Conservation (phyloP, 2,888 invertebrate species). For the Sesia bembeciformis region DNA sequence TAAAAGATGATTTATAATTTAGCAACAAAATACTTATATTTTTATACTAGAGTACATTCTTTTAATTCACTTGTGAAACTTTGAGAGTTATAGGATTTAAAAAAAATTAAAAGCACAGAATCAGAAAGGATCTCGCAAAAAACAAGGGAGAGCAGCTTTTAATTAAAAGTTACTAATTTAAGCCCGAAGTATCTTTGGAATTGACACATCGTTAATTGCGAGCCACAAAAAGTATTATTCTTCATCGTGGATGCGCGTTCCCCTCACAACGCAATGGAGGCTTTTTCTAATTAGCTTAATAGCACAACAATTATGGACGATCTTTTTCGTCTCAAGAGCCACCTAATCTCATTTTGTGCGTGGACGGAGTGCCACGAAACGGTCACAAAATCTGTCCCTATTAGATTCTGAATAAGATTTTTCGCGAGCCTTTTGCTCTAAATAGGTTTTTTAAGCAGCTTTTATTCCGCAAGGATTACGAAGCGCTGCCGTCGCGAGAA, state of each 20-base stretch:
- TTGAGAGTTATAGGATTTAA: too few relatives aligned
- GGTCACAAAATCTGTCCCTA: not conserved
- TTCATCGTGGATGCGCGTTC: not conserved
- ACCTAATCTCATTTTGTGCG: not conserved
- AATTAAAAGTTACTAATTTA: not conserved
- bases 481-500: not conserved
- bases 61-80: too few relatives aligned
- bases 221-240: not conserved
- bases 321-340: not conserved
- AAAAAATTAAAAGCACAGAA: too few relatives aligned
- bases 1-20: too few relatives aligned
- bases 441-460: constrained; percentile 1
- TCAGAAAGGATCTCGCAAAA: not conserved
- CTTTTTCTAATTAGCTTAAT: not conserved
- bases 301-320: not conserved
- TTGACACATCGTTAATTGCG: not conserved
- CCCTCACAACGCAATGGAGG: not conserved
- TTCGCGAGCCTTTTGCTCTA: not conserved
- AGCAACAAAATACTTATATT: too few relatives aligned
- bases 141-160: not conserved
- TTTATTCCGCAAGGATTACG: constrained; percentile 1
- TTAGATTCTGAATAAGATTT: not conserved
- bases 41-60: too few relatives aligned
- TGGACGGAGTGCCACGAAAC: not conserved
- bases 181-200: not conserved